Evolutionary conservation across 2,888 invertebrate genomes (phyloP).

Genomic region (Alviniconcha strummeri): DNA sequence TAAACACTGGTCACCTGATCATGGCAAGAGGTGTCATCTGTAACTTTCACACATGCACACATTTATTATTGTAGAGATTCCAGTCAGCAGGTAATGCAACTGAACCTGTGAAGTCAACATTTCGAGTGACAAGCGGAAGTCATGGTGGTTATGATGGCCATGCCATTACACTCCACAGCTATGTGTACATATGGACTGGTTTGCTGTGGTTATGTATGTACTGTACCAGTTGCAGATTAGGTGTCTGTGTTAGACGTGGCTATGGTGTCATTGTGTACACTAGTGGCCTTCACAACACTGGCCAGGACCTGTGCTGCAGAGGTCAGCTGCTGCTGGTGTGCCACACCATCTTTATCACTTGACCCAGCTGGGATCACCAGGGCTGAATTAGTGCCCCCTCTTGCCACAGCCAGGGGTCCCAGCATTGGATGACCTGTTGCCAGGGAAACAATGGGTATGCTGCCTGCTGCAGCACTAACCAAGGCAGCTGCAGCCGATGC

Average conservation of each 20-base stretch:
- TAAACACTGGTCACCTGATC: too few species aligned
- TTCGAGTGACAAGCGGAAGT: too few species aligned
- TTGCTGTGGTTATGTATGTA: too few species aligned
- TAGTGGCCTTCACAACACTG: slow-evolving; percentile 26
- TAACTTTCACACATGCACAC: too few species aligned
- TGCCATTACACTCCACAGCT: too few species aligned
- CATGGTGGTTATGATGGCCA: too few species aligned
- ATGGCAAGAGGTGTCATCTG: too few species aligned
- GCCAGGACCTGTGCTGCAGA: slow-evolving; percentile 28
- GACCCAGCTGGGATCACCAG: slow-evolving; percentile 14
- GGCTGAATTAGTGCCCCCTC: slow-evolving; percentile 11
- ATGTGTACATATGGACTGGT: too few species aligned
- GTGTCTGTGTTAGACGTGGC: background rate
- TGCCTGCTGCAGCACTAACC: slow-evolving; percentile 30
- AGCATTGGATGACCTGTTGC: slow-evolving; percentile 19
- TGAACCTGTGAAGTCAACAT: too few species aligned
- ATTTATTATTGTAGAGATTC: too few species aligned
- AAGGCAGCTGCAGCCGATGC: slow-evolving; percentile 28
- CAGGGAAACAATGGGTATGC: slow-evolving; percentile 22
- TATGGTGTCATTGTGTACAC: slow-evolving; percentile 22
- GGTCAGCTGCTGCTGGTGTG: slow-evolving; percentile 4
- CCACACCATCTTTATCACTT: slow-evolving; percentile 5
- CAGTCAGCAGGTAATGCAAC: too few species aligned
- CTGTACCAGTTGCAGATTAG: too few species aligned
- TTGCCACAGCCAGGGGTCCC: slow-evolving; percentile 12